Conservation (phyloP, 2,113 vertebrate genomes). For the Dipodomys ordii region DNA sequence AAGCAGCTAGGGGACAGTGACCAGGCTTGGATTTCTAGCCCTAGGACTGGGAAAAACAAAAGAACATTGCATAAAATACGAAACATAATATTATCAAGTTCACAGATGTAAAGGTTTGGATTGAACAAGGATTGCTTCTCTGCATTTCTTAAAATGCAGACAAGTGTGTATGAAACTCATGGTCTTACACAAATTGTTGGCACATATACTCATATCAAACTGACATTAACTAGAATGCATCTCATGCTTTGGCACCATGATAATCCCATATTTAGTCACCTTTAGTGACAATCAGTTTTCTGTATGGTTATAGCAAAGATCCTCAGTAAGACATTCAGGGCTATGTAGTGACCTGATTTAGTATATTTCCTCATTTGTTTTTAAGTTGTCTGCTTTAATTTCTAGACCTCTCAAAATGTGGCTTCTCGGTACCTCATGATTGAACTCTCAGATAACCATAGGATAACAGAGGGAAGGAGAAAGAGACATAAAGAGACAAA, state of each 20-base stretch:
- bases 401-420: neutral
- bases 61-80: neutral
- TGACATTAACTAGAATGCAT: neutral
- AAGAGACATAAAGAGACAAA: neutral
- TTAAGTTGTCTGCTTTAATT: neutral
- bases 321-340: neutral
- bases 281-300: conserved; percentile 4
- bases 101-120: neutral
- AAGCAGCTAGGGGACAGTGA: no score
- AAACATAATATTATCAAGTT: neutral
- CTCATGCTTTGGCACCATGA: neutral
- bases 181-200: no score
- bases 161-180: neutral
- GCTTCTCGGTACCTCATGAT: no score
- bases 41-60: no score
- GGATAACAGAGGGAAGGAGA: neutral
- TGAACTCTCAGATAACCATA: no score
- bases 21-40: no score
- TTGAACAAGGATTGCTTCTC: neutral
- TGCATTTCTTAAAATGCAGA: neutral
- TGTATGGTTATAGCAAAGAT: neutral
- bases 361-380: neutral
- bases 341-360: neutral
- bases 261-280: neutral
- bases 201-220: neutral